Conservation (phyloP, 64 coral and sea anemone genomes). For the Astreopora myriophthalma region DNA sequence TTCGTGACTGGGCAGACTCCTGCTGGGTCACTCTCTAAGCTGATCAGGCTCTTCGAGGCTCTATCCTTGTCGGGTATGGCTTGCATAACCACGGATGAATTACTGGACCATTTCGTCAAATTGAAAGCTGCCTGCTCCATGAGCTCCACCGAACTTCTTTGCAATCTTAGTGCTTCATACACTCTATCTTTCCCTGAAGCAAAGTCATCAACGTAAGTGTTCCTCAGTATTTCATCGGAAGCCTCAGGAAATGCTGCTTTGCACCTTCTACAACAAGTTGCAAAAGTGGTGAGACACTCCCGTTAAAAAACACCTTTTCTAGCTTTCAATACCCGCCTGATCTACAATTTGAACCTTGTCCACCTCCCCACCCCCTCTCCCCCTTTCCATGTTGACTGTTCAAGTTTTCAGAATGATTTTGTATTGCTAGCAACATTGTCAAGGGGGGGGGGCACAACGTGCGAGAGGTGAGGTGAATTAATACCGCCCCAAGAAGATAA, state of each 20-base stretch:
- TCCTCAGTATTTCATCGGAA: not conserved
- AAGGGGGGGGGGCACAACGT: too few species aligned
- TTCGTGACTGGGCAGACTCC: not conserved
- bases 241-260: slow-evolving; percentile 18
- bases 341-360: too few species aligned
- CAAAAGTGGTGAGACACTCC: too few species aligned
- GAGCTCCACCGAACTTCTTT: not conserved
- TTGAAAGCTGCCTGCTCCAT: not conserved
- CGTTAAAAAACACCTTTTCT: too few species aligned
- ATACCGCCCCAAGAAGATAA: too few species aligned
- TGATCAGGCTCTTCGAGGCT: not conserved
- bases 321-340: too few species aligned
- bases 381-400: too few species aligned
- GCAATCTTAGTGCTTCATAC: not conserved
- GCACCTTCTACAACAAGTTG: not conserved
- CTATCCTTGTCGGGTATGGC: not conserved
- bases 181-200: slow-evolving; percentile 5
- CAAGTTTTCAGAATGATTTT: too few species aligned
- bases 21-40: not conserved
- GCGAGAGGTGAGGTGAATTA: too few species aligned
- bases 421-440: too few species aligned
- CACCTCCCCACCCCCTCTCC: too few species aligned
- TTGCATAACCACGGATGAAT: not conserved
- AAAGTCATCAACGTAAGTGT: slow-evolving; percentile 42
- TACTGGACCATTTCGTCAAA: slow-evolving; percentile 19